Percentiles rank a stretch among this genome's conserved stretches.
Evolutionary conservation across 2,888 invertebrate genomes (phyloP).

Genomic region (Eulithis testata): DNA sequence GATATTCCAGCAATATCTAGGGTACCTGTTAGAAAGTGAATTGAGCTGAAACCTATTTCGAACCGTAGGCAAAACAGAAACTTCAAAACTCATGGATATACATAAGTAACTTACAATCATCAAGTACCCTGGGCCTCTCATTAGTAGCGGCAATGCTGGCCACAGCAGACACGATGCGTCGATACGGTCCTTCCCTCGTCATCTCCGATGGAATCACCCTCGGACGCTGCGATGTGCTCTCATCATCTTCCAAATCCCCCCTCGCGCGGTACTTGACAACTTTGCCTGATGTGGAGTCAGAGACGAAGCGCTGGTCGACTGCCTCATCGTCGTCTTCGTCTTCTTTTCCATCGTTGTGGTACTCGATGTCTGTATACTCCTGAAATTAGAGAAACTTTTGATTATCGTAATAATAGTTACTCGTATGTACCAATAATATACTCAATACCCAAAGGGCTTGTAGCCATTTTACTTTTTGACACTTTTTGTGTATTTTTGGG

Average conservation of each 20-base stretch:
- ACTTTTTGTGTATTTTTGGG: too few relatives aligned
- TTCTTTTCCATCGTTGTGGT: constrained; percentile 67
- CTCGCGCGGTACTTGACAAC: neutral
- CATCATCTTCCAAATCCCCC: constrained; percentile 38
- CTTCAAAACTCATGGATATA: too few relatives aligned
- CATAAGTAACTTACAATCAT: constrained; percentile 61
- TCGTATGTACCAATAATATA: too few relatives aligned
- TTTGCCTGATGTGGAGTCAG: neutral
- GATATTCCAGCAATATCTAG: too few relatives aligned
- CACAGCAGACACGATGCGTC: constrained; percentile 58
- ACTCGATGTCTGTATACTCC: constrained; percentile 55
- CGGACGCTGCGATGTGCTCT: constrained; percentile 8
- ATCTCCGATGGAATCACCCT: constrained; percentile 65
- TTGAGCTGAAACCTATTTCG: too few relatives aligned
- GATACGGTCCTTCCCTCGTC: constrained; percentile 50
- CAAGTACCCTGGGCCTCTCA: constrained; percentile 68
- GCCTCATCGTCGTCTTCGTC: constrained; percentile 49
- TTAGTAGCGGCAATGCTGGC: constrained; percentile 73
- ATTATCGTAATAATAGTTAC: too few relatives aligned
- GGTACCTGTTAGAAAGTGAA: too few relatives aligned
- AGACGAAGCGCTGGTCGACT: constrained; percentile 32
- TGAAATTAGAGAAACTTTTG: constrained; percentile 15
- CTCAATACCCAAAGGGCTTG: too few relatives aligned
- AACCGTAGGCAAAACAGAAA: too few relatives aligned
- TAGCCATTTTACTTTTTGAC: too few relatives aligned